Evolutionary conservation across 2,888 invertebrate genomes (phyloP).

Genomic region (Onthophagus sagittarius): DNA sequence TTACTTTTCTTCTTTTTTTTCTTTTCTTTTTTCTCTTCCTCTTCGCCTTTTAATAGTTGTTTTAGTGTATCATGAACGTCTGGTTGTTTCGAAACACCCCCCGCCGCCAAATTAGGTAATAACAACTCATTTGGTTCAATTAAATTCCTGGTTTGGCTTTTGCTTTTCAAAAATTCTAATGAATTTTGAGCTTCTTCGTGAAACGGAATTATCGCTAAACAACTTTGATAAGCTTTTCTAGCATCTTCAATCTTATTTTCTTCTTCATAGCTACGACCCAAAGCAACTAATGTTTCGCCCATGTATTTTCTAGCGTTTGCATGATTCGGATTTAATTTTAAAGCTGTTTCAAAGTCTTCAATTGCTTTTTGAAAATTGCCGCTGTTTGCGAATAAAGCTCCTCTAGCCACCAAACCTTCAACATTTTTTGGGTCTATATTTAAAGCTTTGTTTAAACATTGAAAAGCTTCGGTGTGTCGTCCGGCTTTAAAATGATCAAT

Average conservation of each 20-base stretch:
- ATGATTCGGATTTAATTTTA: constrained; percentile 84
- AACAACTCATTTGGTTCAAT: constrained; percentile 62
- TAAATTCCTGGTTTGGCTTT: constrained; percentile 57
- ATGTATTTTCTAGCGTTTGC: constrained; percentile 92
- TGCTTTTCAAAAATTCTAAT: constrained; percentile 74
- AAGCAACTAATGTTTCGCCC: constrained; percentile 86
- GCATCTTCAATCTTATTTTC: constrained; percentile 83
- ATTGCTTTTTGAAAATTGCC: constrained; percentile 92
- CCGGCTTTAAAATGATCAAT: constrained; percentile 93
- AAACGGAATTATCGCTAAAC: constrained; percentile 76
- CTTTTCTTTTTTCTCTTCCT: constrained; percentile 58
- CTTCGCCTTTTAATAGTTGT: constrained; percentile 55
- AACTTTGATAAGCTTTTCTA: constrained; percentile 79
- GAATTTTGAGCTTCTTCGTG: constrained; percentile 86
- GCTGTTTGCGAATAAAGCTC: constrained; percentile 89
- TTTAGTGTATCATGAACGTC: constrained; percentile 65
- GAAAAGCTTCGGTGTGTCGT: constrained; percentile 90
- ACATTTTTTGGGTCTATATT: constrained; percentile 89
- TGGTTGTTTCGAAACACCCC: constrained; percentile 41
- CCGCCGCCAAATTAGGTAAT: constrained; percentile 56
- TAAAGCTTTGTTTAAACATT: constrained; percentile 88
- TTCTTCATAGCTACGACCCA: constrained; percentile 84
- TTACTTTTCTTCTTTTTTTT: constrained; percentile 62
- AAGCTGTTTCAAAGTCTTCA: constrained; percentile 89
- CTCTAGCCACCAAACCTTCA: constrained; percentile 87